Base-by-base conservation (phyloP, 2,113 vertebrate genomes). In the Elephantulus edwardii region DNA sequence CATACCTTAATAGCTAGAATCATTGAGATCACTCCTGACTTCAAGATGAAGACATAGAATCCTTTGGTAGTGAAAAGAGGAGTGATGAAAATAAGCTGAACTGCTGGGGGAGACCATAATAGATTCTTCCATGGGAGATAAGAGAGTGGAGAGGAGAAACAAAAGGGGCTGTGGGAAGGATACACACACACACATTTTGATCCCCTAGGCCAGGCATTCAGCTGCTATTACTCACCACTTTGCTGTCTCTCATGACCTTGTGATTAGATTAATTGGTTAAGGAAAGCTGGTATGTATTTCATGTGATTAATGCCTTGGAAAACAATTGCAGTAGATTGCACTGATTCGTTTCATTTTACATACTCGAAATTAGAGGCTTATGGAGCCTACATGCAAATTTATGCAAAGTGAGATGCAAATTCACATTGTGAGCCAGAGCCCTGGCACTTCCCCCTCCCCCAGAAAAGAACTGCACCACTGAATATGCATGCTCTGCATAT, bases 211-310 rank as follows among this genome's bases (percentile, higher is more conserved):
- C 89, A 91, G 66, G 13, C 33, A 2, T 71, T 94, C 56, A 81
- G 35, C 52, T 76, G 56, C 76, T 76, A 81, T 94, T 79, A 83
- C 83, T 95, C 79, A 96, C 87, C 40, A 89, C 44, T 93, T 90
- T 74, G 28, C 88, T 95, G 87, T 94, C 90, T 96, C 58, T 58
- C 42, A 84, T 95, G 94, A 95, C 95, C 94, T 95, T 96, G 91
- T 95, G 94, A 94, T 96, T 95, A 96, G 95, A 96, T 96, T 96
- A 96, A 95, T 96, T 91, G 92, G 93, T 92, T 96, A 94, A 96
- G 86, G 94, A 95, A 96, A 94, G 71, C 85, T 94, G 91, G 92
- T 83, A 78, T 95, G 79, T 86, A 95, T 92, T 96, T 95, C 83
- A 91, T 95, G 91, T 95, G 96, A 96, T 96, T 96, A 96, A 95